Base-by-base conservation (phyloP, 2,797 vertebrate genomes). In the Pygocentrus nattereri region DNA sequence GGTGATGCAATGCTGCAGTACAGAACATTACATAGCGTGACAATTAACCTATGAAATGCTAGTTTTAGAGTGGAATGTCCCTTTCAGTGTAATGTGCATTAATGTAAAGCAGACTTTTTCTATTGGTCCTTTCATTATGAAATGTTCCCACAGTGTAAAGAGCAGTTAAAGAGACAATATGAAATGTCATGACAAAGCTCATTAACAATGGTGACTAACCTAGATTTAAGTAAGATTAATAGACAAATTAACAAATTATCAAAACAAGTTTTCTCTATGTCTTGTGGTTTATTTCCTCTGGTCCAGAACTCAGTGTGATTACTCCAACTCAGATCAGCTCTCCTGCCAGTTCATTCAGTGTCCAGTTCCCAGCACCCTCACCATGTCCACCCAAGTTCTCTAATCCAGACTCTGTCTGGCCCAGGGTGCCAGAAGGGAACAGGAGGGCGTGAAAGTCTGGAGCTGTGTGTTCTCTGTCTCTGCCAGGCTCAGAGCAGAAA, bases 401-500 rank as follows among this genome's bases (percentile, higher is more conserved):
- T 77, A 68, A 73, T 68, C 56, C 73, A 72, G 65, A 69, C 68
- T 7, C 5, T 84, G 54, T 34, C 73, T 78, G 61, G 64, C 54
- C 69, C 80, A 82, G 59, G 44, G 41, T 56, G 49, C 74, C 68
- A 85, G 58, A 30, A 59, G 56, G 49, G 74, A 76, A 62, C 73
- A 67, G 77, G 80, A 70, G 84, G 68, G 80, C 68, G 56, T 49
- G 62, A 31, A 71, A 84, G 77, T 80, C 64, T 52, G 34, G 61
- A 65, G 52, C 59, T 41, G 38, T 25, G 74, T 85, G 83, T 85
- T 80, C 81, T 84, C 74, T 70, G 56, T 79, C 56, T 56, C 76
- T 81, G 59, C 74, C 79, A 67, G 58, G 62, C 77, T 78, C 62
- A 50, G 65, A 71, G 84, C 65, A 73, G 79, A 79, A 84, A 83